Percentiles rank a stretch among this genome's conserved stretches.
These are phyloP conservation scores for Cacatua alba DNA, from an alignment of 2,113 vertebrate genomes.

Conservation along the genomic window DNA sequence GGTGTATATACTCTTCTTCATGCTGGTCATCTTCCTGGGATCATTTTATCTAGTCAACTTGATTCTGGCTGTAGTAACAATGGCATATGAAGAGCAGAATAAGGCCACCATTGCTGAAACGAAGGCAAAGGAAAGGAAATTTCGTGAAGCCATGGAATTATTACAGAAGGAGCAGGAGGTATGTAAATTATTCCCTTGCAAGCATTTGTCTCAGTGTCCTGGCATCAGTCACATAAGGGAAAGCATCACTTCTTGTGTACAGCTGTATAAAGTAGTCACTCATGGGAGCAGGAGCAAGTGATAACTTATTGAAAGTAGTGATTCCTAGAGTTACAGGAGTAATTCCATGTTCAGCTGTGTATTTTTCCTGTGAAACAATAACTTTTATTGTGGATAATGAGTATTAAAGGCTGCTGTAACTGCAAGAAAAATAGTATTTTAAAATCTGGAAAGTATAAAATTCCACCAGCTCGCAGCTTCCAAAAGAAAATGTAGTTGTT, in stretches of 20 bases:
- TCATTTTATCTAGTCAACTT: conserved; percentile 98
- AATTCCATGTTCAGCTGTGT: neutral
- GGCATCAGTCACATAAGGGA: neutral
- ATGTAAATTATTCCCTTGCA: neutral
- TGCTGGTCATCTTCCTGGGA: conserved; percentile 97
- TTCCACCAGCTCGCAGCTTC: neutral
- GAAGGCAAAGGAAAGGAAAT: conserved; percentile 85
- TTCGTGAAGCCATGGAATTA: conserved; percentile 84
- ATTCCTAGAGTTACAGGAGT: neutral
- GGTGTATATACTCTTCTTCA: conserved; percentile 95
- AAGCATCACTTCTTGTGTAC: neutral
- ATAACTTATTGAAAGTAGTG: neutral
- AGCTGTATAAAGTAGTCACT: neutral
- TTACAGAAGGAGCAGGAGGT: conserved; percentile 90
- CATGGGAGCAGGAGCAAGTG: neutral
- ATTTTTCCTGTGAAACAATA: neutral
- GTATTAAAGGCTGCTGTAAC: neutral
- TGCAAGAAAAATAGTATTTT: neutral
- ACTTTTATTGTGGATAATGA: neutral
- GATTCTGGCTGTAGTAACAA: conserved; percentile 96
- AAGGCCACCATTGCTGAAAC: conserved; percentile 95
- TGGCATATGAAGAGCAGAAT: conserved; percentile 97
- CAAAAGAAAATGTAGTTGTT: neutral
- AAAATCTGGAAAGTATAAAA: neutral
- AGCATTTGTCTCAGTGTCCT: neutral